Base-by-base conservation (phyloP, 2,888 invertebrate species). In the Neuroscelio doddi region DNA sequence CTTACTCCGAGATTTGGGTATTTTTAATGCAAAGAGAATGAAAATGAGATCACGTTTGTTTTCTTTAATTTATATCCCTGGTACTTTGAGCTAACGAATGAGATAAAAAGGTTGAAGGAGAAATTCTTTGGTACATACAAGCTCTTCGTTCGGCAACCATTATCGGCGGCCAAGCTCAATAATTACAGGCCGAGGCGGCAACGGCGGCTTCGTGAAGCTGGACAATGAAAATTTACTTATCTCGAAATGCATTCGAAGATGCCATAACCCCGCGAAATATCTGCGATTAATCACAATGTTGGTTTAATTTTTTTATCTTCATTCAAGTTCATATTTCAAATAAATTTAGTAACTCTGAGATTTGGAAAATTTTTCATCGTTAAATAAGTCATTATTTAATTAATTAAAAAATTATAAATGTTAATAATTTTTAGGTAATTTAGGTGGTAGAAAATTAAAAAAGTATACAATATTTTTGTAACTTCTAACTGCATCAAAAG, bases 131-230 rank as follows among this genome's bases (percentile, higher is more conserved):
- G 10, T 41, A 24, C 26, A 41, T 41, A 10, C n/a, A 16, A 38
- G 38, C 15, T 17, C 32, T 24, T 44, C 49, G 32, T 45, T 59
- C 51, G 59, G 50, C 59, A 59, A 36, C 50, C 55, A 59, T 59
- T 51, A 64, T 46, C 8, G 51, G 44, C 64, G 59, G 56, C 36
- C 55, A 46, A 30, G 41, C 32, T 24, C 21, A 42, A 61, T 65
- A 65, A 65, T 65, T 65, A 65, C 64, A 65, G 64, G 64, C 52
- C 57, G 34, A n/a, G n/a, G 46, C 64, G 9, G 50, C 58, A 58
- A 64, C 53, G 64, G 53, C 50, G 44, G 26, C 49, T 47, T 58
- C 53, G 45, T 12, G 16, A 36, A 50, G 41, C 3, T 26, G 53
- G 39, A 58, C 64, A 64, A 64, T 59, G 29, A 50, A 55, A 36